A percentile compares a stretch with the other conserved stretches of the same genome.
These are phyloP conservation scores for Oreochromis spilurus DNA, from an alignment of 2,113 vertebrate genomes.

Conservation along the genomic window DNA sequence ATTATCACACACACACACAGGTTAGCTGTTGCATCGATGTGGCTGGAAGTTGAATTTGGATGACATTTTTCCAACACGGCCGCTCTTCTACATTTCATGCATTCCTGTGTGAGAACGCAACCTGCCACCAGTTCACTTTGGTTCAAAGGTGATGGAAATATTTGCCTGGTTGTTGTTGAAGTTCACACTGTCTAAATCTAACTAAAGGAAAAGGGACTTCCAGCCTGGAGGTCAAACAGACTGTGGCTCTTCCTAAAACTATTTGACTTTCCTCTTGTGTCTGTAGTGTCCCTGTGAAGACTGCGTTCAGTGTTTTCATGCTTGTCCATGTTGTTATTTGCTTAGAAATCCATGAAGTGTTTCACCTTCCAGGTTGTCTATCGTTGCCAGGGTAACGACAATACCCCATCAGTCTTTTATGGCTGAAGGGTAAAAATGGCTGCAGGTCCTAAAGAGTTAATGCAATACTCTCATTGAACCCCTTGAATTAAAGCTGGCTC, in stretches of 20 bases:
- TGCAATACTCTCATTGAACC: not conserved
- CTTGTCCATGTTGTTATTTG: not conserved
- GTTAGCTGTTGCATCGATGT: accelerated
- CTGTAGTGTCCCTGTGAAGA: not conserved
- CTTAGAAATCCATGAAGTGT: not conserved
- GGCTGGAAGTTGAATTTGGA: not conserved
- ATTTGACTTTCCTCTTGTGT: too few relatives aligned
- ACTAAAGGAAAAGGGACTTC: not conserved
- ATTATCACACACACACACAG: not conserved
- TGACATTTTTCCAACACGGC: accelerated
- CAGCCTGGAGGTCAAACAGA: not conserved
- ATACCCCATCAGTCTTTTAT: not conserved
- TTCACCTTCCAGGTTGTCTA: not conserved
- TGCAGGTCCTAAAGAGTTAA: not conserved
- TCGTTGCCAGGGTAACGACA: not conserved
- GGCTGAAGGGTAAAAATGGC: not conserved
- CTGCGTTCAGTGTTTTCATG: not conserved
- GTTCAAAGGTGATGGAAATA: not conserved
- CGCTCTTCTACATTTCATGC: not conserved
- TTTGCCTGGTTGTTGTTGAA: not conserved
- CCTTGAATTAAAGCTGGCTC: not conserved
- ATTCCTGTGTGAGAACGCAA: not conserved
- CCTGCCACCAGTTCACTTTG: not conserved
- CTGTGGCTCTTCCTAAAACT: not conserved
- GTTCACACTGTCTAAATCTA: not conserved